Conservation (phyloP, 2,113 vertebrate genomes). For the Bos javanicus region DNA sequence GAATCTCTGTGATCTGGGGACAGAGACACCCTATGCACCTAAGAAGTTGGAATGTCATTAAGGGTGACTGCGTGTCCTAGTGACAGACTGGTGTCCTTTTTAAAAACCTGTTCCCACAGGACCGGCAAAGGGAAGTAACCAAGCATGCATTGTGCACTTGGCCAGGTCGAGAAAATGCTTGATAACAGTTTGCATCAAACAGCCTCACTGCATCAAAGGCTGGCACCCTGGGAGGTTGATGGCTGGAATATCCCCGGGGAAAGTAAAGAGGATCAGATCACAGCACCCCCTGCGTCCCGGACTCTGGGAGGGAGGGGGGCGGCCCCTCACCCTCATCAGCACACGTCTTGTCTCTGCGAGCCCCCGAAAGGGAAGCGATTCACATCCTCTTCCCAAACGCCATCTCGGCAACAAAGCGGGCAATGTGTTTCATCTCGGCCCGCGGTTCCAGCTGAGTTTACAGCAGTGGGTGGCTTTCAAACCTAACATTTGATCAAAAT, state of each 20-base stretch:
- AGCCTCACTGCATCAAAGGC: neutral
- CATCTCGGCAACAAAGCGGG: conserved; percentile 77
- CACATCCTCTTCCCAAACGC: conserved; percentile 62
- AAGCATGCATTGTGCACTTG: rapidly evolving
- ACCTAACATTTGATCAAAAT: conserved; percentile 81
- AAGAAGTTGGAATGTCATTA: neutral
- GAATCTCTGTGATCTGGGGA: neutral
- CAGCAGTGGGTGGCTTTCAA: conserved; percentile 82
- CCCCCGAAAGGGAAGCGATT: conserved; percentile 65
- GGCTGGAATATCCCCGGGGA: neutral
- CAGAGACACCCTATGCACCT: neutral
- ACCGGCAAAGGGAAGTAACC: rapidly evolving
- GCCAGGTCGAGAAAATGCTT: rapidly evolving
- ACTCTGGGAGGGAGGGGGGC: neutral
- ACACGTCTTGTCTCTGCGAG: conserved; percentile 14
- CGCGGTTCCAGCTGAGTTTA: conserved; percentile 74
- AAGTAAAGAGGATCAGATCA: neutral
- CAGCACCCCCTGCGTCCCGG: neutral
- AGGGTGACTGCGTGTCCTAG: too few relatives aligned
- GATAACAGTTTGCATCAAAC: rapidly evolving
- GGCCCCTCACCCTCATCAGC: neutral
- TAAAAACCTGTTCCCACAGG: neutral
- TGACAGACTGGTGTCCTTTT: neutral
- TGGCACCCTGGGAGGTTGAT: rapidly evolving
- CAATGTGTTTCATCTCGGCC: conserved; percentile 78